Evolutionary conservation across 2,888 invertebrate genomes (phyloP), one percentile per base, ranked within the genome.

Genomic region (Eulithis testata): DNA sequence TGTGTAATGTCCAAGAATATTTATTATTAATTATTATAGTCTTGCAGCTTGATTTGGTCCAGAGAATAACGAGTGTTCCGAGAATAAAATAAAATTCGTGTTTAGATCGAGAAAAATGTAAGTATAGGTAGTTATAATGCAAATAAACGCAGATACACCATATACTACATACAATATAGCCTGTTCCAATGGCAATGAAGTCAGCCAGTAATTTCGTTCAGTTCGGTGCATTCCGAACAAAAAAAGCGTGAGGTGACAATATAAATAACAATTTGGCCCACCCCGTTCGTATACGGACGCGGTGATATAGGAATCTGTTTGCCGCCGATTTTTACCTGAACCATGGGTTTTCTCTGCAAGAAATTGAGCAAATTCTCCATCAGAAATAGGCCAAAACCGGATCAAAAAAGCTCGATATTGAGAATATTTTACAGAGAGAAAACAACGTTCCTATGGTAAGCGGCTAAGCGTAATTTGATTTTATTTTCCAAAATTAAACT

Each of bases 261-360:
- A 92, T 92, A 92, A 93, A 93, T 92, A 93, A 93, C 92, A 92
- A 91, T 93, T 93, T 92, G 88, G 92, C 91, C 91, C 92, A 92
- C 92, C 92, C 91, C 88, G 90, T 87, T 88, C 82, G 88, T 83
- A 86, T 88, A n/a, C n/a, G 87, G 52, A 56, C 43, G 27, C 53
- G 21, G 51, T 56, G 12, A 40, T 12, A 9, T 47, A 59, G 54
- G 21, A 62, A 59, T 11, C 66, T 54, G 61, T 50, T 12, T 49
- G 40, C 59, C 40, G 21, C n/a, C 43, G 43, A 45, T 21, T 51
- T 27, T 50, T 50, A 51, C 31, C 4, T 50, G 14, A 27, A 50
- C 11, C 27, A 4, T 50, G 21, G 2, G 0, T 40, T 9, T 8
- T 11, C 8, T 40, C 8, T 40, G 40, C 8, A 40, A 40, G 40